These are phyloP conservation scores for Mallotus villosus DNA, from an alignment of 2,797 vertebrate species.

Conservation along the genomic window DNA sequence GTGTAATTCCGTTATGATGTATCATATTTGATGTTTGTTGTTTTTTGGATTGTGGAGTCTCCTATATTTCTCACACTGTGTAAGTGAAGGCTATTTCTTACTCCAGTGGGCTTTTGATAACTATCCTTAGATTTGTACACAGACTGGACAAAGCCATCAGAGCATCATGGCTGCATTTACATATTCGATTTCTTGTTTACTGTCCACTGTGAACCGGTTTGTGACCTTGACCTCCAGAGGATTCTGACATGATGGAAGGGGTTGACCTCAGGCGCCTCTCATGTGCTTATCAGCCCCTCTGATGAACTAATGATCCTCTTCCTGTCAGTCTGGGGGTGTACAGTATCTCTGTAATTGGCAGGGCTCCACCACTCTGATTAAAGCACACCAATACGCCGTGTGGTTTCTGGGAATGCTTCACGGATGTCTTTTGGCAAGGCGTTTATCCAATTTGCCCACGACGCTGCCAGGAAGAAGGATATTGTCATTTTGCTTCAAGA, in stretches of 20 bases:
- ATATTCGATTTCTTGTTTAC: neutral
- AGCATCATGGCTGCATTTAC: neutral
- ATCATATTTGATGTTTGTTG: too few species aligned
- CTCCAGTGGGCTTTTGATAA: neutral
- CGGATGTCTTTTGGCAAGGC: slow-evolving; percentile 4
- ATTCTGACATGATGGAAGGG: slow-evolving; percentile 26
- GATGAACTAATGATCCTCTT: slow-evolving; percentile 45
- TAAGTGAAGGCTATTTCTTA: too few species aligned
- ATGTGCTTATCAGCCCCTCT: slow-evolving; percentile 25
- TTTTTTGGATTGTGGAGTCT: neutral
- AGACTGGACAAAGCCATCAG: neutral
- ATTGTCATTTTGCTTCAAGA: neutral
- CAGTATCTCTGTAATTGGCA: slow-evolving; percentile 35
- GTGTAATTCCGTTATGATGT: neutral
- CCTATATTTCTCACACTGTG: neutral
- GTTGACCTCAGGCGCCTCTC: slow-evolving; percentile 35
- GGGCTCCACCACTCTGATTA: slow-evolving; percentile 34
- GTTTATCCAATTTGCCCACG: neutral
- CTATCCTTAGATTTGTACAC: neutral
- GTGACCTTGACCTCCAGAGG: slow-evolving; percentile 2
- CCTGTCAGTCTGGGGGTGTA: slow-evolving; percentile 44
- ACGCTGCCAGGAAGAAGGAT: neutral
- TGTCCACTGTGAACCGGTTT: neutral
- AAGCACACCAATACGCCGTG: slow-evolving; percentile 20
- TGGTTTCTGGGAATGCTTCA: slow-evolving; percentile 23